A percentile compares a stretch with the other conserved stretches of the same genome.
Conservation (phyloP, 2,113 vertebrate species). For the Ctenomys sociabilis region DNA sequence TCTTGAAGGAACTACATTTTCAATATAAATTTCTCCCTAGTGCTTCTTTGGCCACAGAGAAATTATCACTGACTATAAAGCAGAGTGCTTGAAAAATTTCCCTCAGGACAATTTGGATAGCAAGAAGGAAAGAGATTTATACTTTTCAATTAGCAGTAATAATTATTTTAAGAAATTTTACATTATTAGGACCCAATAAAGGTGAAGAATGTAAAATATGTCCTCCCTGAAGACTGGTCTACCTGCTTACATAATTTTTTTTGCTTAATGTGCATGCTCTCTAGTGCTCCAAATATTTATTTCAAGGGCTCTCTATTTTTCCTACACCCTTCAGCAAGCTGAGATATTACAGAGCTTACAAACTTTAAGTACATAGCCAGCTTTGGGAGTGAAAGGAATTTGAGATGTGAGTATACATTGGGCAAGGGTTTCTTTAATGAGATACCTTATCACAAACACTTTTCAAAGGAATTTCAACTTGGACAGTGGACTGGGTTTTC, state of each 20-base stretch:
- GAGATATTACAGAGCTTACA: neutral
- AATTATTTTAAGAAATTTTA: slow-evolving; percentile 57
- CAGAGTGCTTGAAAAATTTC: slow-evolving; percentile 32
- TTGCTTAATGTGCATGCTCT: neutral
- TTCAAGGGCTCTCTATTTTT: neutral
- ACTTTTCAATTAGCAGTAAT: slow-evolving; percentile 49
- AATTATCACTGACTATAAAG: slow-evolving; percentile 45
- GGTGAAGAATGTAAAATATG: slow-evolving; percentile 53
- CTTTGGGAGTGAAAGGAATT: neutral
- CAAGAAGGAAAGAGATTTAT: slow-evolving; percentile 65
- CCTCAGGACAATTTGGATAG: slow-evolving; percentile 37
- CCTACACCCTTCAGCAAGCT: neutral
- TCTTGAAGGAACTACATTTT: slow-evolving; percentile 48
- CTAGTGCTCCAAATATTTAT: neutral
- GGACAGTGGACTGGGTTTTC: slow-evolving; percentile 4
- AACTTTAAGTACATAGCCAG: neutral
- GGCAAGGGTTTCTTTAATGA: neutral
- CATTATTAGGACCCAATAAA: slow-evolving; percentile 23
- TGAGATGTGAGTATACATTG: neutral
- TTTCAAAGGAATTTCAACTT: slow-evolving; percentile 18
- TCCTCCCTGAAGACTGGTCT: slow-evolving; percentile 21
- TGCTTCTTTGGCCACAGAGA: slow-evolving; percentile 29
- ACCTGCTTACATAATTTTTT: neutral
- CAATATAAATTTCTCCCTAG: slow-evolving; percentile 46
- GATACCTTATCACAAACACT: neutral